Conservation (phyloP, 2,113 vertebrate species). For the Rana temporaria region DNA sequence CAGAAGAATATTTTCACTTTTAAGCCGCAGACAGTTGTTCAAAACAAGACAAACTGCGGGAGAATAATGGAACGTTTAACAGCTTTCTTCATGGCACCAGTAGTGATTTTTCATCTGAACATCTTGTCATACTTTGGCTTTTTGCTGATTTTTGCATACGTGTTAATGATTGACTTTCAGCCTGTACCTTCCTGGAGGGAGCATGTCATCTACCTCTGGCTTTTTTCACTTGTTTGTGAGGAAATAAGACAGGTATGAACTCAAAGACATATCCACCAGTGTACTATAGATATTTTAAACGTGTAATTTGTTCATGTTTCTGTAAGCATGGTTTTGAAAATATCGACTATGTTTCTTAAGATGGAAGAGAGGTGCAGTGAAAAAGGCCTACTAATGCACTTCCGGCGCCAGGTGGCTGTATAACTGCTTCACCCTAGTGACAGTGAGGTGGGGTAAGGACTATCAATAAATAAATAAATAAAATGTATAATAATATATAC, state of each 20-base stretch:
- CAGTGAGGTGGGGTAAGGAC: no score
- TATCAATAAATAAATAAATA: no score
- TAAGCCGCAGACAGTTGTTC: neutral
- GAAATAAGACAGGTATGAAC: conserved; percentile 87
- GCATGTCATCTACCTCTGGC: conserved; percentile 88
- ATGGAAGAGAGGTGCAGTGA: no score
- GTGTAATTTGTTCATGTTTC: neutral
- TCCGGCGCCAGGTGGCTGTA: no score
- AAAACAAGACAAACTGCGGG: conserved; percentile 55
- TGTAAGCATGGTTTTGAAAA: no score
- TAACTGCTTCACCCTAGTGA: no score
- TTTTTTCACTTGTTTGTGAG: conserved; percentile 88
- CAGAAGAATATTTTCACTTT: neutral
- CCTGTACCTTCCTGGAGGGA: conserved; percentile 78
- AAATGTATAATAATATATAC: no score
- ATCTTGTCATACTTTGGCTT: conserved; percentile 91
- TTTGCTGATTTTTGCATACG: conserved; percentile 88
- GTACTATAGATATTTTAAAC: no score
- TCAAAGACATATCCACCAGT: neutral
- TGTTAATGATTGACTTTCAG: conserved; percentile 94
- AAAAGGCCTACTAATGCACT: no score
- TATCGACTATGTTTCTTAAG: no score
- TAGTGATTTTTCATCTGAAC: conserved; percentile 92
- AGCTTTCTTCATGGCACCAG: conserved; percentile 79
- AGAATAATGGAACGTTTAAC: conserved; percentile 66